phyloP scores from a whole-genome alignment of 2,888 invertebrate species.

The Lasioglossum vierecki region DNA sequence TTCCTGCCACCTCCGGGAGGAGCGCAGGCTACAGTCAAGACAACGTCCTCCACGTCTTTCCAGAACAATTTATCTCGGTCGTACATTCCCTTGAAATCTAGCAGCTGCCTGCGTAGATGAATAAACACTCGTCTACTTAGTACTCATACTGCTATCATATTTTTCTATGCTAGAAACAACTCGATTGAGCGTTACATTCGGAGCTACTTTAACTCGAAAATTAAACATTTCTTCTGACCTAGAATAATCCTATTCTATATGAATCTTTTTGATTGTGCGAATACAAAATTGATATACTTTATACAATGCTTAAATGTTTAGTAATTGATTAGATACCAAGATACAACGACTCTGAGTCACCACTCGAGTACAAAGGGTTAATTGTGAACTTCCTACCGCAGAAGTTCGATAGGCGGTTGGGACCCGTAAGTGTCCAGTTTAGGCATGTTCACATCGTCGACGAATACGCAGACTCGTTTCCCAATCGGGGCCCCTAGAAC shows the following conservation, averaged over 20 bases:
- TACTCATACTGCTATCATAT: neutral
- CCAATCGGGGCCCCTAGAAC: conserved; percentile 93
- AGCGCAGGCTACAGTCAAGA: conserved; percentile 93
- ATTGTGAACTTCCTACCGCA: conserved; percentile 86
- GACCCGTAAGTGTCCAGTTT: conserved; percentile 94
- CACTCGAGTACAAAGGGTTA: too few relatives aligned
- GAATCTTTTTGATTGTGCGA: too few relatives aligned
- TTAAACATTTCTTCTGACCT: too few relatives aligned
- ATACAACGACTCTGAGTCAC: too few relatives aligned
- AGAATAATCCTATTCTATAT: too few relatives aligned
- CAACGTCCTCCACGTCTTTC: conserved; percentile 94
- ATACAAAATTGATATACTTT: too few relatives aligned
- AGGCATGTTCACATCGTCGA: conserved; percentile 97
- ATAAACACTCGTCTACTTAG: neutral
- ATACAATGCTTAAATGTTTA: too few relatives aligned
- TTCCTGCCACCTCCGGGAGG: conserved; percentile 97
- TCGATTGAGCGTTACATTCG: too few relatives aligned
- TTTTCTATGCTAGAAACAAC: neutral
- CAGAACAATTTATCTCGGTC: conserved; percentile 95
- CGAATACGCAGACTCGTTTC: conserved; percentile 93
- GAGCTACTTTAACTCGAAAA: too few relatives aligned
- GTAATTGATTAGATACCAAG: too few relatives aligned
- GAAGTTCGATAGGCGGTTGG: conserved; percentile 95
- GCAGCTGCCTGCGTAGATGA: conserved; percentile 88
- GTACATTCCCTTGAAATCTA: conserved; percentile 93